These are phyloP conservation scores for Drosophila gaucha DNA, from an alignment of 2,888 invertebrate genomes.

Conservation along the genomic window DNA sequence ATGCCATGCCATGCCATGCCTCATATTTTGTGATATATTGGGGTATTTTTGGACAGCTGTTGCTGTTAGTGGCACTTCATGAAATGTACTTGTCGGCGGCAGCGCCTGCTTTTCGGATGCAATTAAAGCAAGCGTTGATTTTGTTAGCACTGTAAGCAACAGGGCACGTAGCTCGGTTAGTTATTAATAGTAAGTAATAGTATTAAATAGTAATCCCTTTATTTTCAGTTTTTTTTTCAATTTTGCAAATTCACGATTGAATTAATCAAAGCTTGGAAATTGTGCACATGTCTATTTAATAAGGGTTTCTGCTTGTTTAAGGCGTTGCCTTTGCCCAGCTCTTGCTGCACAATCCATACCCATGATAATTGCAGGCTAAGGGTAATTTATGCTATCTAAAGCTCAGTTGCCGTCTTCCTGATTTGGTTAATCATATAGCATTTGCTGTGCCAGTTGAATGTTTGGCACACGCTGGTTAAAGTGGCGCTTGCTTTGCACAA, in stretches of 20 bases:
- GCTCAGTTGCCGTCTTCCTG: conserved; percentile 1
- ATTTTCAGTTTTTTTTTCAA: no score
- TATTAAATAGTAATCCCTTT: not conserved
- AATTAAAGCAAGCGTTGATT: conserved; percentile 36
- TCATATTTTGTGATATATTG: conserved; percentile 51
- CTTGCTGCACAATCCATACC: no score
- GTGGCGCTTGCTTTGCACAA: no score
- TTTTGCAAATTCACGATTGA: no score
- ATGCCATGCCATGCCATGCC: conserved; percentile 21
- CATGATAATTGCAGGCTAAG: no score
- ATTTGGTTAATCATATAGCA: conserved; percentile 47
- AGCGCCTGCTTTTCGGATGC: conserved; percentile 28
- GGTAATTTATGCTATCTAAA: no score
- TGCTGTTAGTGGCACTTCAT: conserved; percentile 50
- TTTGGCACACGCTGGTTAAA: no score
- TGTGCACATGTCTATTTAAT: no score
- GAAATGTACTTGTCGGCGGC: conserved; percentile 52
- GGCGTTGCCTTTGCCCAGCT: no score
- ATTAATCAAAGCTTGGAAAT: no score
- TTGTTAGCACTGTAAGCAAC: conserved; percentile 21
- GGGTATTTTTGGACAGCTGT: conserved; percentile 49
- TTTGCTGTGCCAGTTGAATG: conserved; percentile 11
- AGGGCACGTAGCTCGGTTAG: conserved; percentile 16
- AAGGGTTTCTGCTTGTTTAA: no score
- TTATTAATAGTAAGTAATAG: no score